A percentile compares a stretch with the other conserved stretches of the same genome.
Conservation (phyloP, 2,888 invertebrate genomes). For the Ecdyonurus torrentis region DNA sequence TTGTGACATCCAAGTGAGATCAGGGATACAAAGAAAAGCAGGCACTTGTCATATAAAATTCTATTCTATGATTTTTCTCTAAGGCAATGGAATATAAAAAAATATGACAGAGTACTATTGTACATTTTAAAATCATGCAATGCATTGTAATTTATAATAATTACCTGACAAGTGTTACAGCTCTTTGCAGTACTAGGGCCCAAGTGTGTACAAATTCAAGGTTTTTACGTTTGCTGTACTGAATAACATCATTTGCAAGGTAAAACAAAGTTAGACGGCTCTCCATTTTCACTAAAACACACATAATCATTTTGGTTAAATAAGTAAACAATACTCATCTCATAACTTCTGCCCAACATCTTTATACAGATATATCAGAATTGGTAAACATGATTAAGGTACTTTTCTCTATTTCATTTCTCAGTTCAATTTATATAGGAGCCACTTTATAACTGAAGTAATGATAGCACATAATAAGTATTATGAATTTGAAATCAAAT, state of each 20-base stretch:
- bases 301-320: too few relatives aligned
- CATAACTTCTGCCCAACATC: too few relatives aligned
- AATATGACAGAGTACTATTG: background rate
- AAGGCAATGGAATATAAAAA: background rate
- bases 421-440: too few relatives aligned
- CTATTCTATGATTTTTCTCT: background rate
- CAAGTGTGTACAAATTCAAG: slow-evolving; percentile 84
- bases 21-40: background rate
- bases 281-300: slow-evolving; percentile 63
- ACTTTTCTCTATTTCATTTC: too few relatives aligned
- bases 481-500: too few relatives aligned
- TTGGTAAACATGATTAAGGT: too few relatives aligned
- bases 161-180: slow-evolving; percentile 72
- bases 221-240: slow-evolving; percentile 85
- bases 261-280: slow-evolving; percentile 83
- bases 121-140: background rate
- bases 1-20: too few relatives aligned
- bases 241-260: slow-evolving; percentile 93
- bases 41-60: background rate
- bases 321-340: too few relatives aligned
- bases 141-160: too few relatives aligned
- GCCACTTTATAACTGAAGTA: too few relatives aligned
- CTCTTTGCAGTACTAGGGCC: slow-evolving; percentile 82
- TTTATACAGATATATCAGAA: too few relatives aligned
- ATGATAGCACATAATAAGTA: too few relatives aligned